phyloP scores from a whole-genome alignment of 2,113 vertebrate genomes.

The Tonatia bakeri region DNA sequence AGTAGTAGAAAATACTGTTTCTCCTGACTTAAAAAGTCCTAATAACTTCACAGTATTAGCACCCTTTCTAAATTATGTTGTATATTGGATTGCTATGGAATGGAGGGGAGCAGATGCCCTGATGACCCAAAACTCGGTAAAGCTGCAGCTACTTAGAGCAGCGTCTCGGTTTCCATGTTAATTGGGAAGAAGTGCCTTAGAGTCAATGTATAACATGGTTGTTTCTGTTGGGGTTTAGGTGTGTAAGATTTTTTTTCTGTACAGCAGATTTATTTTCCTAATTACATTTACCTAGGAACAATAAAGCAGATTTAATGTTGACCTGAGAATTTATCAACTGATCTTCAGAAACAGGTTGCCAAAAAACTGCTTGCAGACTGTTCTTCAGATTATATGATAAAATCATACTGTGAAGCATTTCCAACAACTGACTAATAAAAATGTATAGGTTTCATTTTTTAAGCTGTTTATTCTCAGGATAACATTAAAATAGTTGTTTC shows the following conservation, averaged over 20 bases:
- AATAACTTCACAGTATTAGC: background rate
- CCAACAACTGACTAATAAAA: background rate
- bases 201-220: background rate
- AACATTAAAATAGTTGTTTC: conserved; percentile 23
- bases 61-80: background rate
- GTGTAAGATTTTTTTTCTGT: background rate
- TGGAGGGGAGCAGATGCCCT: background rate
- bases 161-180: background rate
- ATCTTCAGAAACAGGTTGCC: background rate
- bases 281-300: background rate
- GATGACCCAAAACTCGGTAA: background rate
- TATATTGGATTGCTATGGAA: background rate
- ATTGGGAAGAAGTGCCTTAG: background rate
- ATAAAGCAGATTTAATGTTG: background rate
- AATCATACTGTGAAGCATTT: background rate
- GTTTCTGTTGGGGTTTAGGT: background rate
- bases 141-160: background rate
- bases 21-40: background rate
- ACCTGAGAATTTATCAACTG: background rate
- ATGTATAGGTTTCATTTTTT: background rate
- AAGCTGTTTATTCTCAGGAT: conserved; percentile 4
- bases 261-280: background rate
- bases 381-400: conserved; percentile 24
- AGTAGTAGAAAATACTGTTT: background rate
- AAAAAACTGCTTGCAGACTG: background rate